A percentile compares a stretch with the other conserved stretches of the same genome.
Conservation (phyloP, 2,888 invertebrate genomes). For the Cecidostiba fungosa region DNA sequence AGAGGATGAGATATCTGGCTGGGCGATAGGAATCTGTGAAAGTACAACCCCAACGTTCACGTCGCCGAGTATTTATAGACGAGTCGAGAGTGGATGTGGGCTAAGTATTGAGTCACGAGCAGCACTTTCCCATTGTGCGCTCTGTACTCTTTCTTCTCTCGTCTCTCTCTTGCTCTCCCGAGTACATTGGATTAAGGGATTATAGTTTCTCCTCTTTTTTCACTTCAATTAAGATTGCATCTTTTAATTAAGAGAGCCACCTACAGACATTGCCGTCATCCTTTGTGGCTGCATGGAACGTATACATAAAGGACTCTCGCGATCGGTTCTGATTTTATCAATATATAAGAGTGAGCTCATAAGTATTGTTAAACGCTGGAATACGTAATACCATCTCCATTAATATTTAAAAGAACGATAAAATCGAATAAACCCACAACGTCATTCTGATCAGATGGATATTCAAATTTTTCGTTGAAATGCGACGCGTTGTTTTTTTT, state of each 20-base stretch:
- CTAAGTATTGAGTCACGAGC: constrained; percentile 52
- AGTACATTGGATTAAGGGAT: constrained; percentile 41
- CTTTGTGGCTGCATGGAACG: background rate
- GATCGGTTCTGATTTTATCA: constrained; percentile 9
- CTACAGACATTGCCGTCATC: constrained; percentile 12
- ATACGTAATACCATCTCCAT: background rate
- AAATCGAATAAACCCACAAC: background rate
- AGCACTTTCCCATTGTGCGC: constrained; percentile 16
- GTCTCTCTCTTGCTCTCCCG: background rate
- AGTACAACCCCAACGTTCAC: constrained; percentile 27
- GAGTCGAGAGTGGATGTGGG: constrained; percentile 36
- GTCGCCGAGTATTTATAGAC: constrained; percentile 23
- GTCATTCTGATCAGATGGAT: background rate
- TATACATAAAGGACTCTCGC: background rate
- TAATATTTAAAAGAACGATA: constrained; percentile 4
- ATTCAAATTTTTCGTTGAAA: too few relatives aligned
- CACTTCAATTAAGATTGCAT: constrained; percentile 47
- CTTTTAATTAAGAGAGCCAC: constrained; percentile 46
- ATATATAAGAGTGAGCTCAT: background rate
- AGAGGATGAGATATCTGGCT: constrained; percentile 10
- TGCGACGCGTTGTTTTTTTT: background rate
- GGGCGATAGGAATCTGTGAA: constrained; percentile 48
- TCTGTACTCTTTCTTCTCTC: background rate
- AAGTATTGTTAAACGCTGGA: constrained; percentile 15
- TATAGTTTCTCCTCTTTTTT: constrained; percentile 32